Evolutionary conservation across 2,113 vertebrate species (phyloP), one percentile per base, ranked within the genome.

Genomic region (Oxygymnocypris stewartii): DNA sequence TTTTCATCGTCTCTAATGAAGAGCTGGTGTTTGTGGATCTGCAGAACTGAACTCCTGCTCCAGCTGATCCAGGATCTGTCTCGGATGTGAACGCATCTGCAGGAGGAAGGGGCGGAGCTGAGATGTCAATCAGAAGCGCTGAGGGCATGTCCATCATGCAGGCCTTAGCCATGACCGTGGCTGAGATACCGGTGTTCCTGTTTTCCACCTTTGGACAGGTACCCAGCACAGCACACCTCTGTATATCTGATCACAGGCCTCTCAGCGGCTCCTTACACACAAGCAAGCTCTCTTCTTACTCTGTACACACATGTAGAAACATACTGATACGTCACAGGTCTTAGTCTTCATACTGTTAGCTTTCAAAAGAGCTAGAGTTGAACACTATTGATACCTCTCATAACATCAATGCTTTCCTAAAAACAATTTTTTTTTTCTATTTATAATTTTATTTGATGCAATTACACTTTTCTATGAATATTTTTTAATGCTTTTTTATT

Each of bases 171-270:
- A 99, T 99, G 98, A 99, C 98, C 0, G 97, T 99, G 82, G 98
- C 98, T 0, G 98, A 99, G 95, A 99, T 99, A 87, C 98, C 98
- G 0, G 97, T 99, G 88, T 99, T 99, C 85, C 95, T 99, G 10
- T 99, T 98, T 86, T 98, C 97, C 0, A 98, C 98, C 0, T 99
- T 99, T 44, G 98, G 98, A 23, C 98, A 99, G 98, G 97, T 99
- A 95, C 25, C 31, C 18, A 4, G 51, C 69, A n/a, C n/a, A n/a
- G n/a, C n/a, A 78, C 28, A 23, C 40, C 11, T 76, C 74, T 76
- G 31, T 37, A 9, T 37, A 37, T 37, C 6, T 69, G 4, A 37
- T 73, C 69, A 23, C 40, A 73, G 3, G 7, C 16, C 67, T 4
- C 31, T 9, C 65, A 69, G 14, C 65, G 16, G 65, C 67, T 37